Evolutionary conservation across 2,888 invertebrate species (phyloP), one percentile per base, ranked within the genome.

Genomic region (Nudaria mundana): DNA sequence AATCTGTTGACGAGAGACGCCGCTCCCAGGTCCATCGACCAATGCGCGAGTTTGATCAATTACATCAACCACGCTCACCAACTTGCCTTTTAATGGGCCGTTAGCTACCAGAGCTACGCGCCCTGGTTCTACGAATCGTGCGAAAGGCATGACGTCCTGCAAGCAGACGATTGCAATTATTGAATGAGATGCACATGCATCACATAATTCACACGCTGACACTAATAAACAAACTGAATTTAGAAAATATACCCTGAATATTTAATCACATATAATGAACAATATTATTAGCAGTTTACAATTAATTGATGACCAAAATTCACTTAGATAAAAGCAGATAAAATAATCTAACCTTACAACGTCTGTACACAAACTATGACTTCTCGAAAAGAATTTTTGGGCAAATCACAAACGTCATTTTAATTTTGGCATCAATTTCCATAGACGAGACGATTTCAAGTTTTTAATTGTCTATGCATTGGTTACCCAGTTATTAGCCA

Each of bases 11-110:
- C 98, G 92, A 14, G 93, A 91, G 18, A 98, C 96, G 56, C 94
- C 94, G 56, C 94, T 93, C 71, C 92, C 90, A 50, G 98, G 98
- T 37, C 98, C 98, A 91, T 99, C 98, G 53, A 98, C 92, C 65
- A 99, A 91, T 65, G 97, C 94, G 87, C 97, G 94, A 73, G 97
- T 99, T 90, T 98, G 98, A 82, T 99, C 98, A 71, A 99, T 97
- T 66, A 99, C 93, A 82, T 99, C 98, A 49, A 99, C 97, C 76
- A 99, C 97, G 71, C 95, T 93, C 63, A 96, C 94, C 46, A 99
- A 91, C 89, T 98, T 98, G 61, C 98, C 98, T 81, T 94, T 94
- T 71, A 97, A 89, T 43, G 93, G 91, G 37, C 99, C 99, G 73
- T 96, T 94, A 45, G 97, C 94, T 66, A 99, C 94, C 81, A 96